Conservation (phyloP, 2,888 invertebrate species). For the Physocephala rufipes region DNA sequence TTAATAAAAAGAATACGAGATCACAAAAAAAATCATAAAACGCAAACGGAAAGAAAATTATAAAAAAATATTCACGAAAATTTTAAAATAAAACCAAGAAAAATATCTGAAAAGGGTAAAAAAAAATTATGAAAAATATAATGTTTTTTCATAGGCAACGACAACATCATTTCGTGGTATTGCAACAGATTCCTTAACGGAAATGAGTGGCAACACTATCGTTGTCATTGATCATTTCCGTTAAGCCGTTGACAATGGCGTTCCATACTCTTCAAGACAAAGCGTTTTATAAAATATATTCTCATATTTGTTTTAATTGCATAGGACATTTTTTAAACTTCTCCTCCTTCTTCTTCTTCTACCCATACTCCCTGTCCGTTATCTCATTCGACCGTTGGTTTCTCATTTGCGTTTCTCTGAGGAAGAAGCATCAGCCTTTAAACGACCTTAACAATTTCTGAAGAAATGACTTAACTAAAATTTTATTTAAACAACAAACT, state of each 20-base stretch:
- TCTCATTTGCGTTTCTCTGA: slow-evolving; percentile 10
- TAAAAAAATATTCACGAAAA: slow-evolving; percentile 28
- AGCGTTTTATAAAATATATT: slow-evolving; percentile 58
- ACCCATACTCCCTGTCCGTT: slow-evolving; percentile 20
- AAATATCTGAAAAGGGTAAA: slow-evolving; percentile 36
- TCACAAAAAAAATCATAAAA: slow-evolving; percentile 43
- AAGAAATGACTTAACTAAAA: not conserved
- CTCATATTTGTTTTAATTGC: slow-evolving; percentile 41
- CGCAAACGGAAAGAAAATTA: slow-evolving; percentile 41
- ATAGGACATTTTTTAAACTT: no score
- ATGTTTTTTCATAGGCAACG: slow-evolving; percentile 58
- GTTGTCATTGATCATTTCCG: slow-evolving; percentile 57
- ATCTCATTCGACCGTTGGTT: slow-evolving; percentile 16
- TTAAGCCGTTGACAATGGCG: slow-evolving; percentile 64
- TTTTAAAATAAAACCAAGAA: slow-evolving; percentile 18
- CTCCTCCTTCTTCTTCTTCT: no score
- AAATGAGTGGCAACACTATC: slow-evolving; percentile 55
- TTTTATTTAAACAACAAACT: no score
- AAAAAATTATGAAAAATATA: slow-evolving; percentile 40
- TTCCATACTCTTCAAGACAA: slow-evolving; percentile 65
- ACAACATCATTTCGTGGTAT: slow-evolving; percentile 55
- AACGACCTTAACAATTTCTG: not conserved
- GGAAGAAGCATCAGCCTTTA: not conserved
- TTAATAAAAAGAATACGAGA: no score
- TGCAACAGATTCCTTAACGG: slow-evolving; percentile 62